Conservation (phyloP, 1,140 invertebrate genomes). For the Drosophila sp. region DNA sequence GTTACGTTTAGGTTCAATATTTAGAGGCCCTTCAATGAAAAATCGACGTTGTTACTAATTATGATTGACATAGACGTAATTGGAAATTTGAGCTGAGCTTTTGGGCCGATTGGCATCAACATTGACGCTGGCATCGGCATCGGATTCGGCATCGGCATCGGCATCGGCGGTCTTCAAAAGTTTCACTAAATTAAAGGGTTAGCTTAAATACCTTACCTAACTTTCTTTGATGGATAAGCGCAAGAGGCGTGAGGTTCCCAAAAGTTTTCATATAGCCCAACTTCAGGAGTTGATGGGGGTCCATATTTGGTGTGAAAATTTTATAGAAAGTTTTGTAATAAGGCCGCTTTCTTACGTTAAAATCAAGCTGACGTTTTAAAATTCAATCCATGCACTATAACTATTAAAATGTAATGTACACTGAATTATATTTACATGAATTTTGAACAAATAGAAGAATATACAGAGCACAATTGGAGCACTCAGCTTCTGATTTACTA, state of each 20-base stretch:
- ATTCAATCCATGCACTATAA: neutral
- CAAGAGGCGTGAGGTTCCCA: conserved; percentile 39
- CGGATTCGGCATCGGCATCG: conserved; percentile 22
- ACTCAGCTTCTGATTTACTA: no score
- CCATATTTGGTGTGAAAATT: conserved; percentile 62
- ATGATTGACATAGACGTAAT: conserved; percentile 84
- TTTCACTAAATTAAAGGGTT: conserved; percentile 81
- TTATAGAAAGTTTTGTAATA: conserved; percentile 60
- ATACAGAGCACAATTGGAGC: no score
- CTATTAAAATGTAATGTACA: no score
- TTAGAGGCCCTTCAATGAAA: conserved; percentile 75
- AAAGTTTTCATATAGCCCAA: conserved; percentile 27
- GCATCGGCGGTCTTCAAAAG: conserved; percentile 77
- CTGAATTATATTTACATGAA: no score
- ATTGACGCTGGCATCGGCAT: conserved; percentile 22
- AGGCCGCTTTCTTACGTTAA: neutral
- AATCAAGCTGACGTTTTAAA: neutral
- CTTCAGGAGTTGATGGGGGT: conserved; percentile 26
- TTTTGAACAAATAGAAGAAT: no score
- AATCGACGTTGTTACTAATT: conserved; percentile 84
- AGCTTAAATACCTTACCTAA: conserved; percentile 65
- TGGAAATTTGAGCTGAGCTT: conserved; percentile 83
- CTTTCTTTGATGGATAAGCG: conserved; percentile 82
- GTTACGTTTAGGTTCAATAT: conserved; percentile 60
- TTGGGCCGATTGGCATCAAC: conserved; percentile 56